These are phyloP conservation scores for Scarus forsteni DNA, from an alignment of 2,797 vertebrate species.

Conservation along the genomic window DNA sequence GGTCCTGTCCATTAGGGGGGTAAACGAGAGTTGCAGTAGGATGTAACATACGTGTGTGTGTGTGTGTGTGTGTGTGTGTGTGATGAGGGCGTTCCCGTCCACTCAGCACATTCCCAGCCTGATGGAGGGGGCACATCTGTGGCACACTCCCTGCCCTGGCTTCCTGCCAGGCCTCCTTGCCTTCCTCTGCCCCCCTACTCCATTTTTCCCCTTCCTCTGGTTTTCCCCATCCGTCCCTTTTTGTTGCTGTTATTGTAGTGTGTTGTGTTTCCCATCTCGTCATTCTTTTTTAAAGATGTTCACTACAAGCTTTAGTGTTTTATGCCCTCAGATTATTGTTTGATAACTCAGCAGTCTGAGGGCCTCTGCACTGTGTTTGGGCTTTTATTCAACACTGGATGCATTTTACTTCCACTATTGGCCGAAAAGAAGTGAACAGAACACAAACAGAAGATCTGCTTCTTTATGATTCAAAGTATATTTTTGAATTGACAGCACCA, in stretches of 20 bases:
- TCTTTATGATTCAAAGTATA: too few species aligned
- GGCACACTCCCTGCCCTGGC: conserved; percentile 63
- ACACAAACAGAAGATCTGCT: too few species aligned
- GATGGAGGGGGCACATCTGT: conserved; percentile 73
- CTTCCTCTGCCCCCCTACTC: conserved; percentile 22
- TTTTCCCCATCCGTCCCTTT: conserved; percentile 8
- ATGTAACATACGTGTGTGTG: conserved; percentile 5
- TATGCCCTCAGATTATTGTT: too few species aligned
- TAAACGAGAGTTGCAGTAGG: conserved; percentile 11
- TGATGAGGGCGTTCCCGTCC: conserved; percentile 43
- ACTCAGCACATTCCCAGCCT: conserved; percentile 72
- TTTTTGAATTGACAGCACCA: too few species aligned
- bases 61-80: conserved; percentile 16
- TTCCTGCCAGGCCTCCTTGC: conserved; percentile 35
- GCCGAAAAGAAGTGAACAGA: too few species aligned
- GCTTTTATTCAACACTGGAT: too few species aligned
- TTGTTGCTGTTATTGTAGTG: background rate
- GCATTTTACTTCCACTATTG: too few species aligned
- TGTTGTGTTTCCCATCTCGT: background rate
- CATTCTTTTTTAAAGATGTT: too few species aligned
- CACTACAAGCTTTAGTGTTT: too few species aligned
- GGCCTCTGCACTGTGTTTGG: too few species aligned
- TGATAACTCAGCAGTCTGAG: too few species aligned
- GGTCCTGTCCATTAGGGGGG: conserved; percentile 31
- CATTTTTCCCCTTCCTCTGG: conserved; percentile 28